Conservation (phyloP, 2,113 vertebrate genomes). For the Chloroceryle aenea region DNA sequence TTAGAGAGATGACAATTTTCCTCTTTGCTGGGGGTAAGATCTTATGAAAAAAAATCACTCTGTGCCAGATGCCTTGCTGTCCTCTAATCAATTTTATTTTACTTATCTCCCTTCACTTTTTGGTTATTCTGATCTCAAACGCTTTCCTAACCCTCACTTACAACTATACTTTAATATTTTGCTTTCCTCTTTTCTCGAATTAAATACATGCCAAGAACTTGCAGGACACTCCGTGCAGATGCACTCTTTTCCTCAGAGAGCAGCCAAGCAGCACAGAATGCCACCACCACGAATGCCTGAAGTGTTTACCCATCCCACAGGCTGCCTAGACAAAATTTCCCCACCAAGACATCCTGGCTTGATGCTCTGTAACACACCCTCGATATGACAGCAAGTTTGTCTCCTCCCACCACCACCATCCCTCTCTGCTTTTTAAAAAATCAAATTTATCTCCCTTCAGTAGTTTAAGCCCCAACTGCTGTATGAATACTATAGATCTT, state of each 20-base stretch:
- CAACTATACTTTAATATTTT: not conserved
- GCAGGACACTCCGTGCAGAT: too few relatives aligned
- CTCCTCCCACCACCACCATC: accelerated
- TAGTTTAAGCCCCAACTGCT: not conserved
- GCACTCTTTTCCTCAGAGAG: not conserved
- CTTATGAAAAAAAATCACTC: not conserved
- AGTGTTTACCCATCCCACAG: not conserved
- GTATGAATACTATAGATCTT: not conserved
- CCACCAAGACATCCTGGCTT: not conserved
- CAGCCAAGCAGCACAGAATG: accelerated
- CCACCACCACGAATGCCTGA: not conserved
- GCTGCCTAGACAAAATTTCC: not conserved
- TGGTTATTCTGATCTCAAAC: not conserved
- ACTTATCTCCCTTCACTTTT: not conserved
- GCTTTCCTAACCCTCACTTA: not conserved
- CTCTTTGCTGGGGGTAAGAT: not conserved
- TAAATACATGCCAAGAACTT: not conserved
- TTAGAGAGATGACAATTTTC: not conserved
- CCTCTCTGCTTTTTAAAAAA: not conserved
- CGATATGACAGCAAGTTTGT: not conserved
- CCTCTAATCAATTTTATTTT: not conserved
- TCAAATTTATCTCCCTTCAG: not conserved
- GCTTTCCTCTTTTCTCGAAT: not conserved
- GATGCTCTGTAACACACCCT: not conserved
- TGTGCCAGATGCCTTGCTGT: not conserved